Percentiles rank a stretch among this genome's conserved stretches.
phyloP scores from a whole-genome alignment of 2,113 vertebrate species.

The Ploceus nigricollis region DNA sequence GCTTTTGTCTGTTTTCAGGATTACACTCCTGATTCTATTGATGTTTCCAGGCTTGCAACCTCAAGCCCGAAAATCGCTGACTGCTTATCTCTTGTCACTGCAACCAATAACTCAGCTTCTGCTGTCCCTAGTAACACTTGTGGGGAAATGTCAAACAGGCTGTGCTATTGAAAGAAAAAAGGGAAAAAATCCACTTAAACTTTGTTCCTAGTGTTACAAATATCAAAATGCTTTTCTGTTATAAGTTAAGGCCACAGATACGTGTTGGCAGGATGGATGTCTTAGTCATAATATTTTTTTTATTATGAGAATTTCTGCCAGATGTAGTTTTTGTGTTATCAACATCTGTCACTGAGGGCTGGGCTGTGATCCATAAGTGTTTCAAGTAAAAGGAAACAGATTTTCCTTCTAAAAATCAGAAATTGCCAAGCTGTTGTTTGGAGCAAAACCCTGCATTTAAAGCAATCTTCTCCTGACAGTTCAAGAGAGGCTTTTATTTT shows the following conservation, averaged over 20 bases:
- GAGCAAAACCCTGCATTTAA: background rate
- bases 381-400: background rate
- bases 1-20: background rate
- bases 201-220: background rate
- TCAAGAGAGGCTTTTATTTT: background rate
- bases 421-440: background rate
- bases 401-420: slow-evolving; percentile 32
- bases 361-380: background rate
- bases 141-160: background rate
- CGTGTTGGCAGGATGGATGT: background rate
- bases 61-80: background rate
- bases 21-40: background rate
- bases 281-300: background rate
- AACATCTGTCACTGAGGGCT: background rate
- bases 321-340: background rate
- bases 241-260: background rate
- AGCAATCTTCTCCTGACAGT: background rate
- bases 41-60: background rate
- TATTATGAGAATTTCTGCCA: background rate
- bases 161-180: background rate
- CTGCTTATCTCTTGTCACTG: background rate
- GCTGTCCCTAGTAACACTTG: background rate
- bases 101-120: background rate
- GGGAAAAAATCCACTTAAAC: background rate
- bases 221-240: background rate